Evolutionary conservation across 2,797 vertebrate species (phyloP).

Genomic region (Graptemys geographica): DNA sequence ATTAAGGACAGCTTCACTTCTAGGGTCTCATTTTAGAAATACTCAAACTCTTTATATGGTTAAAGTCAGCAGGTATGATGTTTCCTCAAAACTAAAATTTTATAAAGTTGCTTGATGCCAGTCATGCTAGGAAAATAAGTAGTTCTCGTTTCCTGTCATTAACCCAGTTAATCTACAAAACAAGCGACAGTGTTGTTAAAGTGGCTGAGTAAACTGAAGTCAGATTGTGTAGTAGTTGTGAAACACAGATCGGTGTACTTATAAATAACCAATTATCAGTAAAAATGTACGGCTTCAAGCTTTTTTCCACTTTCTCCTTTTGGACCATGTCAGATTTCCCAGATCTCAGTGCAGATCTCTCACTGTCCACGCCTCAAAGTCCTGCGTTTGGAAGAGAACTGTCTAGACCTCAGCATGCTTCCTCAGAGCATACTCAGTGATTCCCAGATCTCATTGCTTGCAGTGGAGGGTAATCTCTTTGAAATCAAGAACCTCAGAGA

Average conservation of each 20-base stretch:
- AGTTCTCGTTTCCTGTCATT: background rate
- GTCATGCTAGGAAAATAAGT: background rate
- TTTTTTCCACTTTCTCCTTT: background rate
- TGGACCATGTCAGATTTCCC: slow-evolving; percentile 86
- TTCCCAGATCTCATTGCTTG: slow-evolving; percentile 94
- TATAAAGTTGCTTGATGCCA: background rate
- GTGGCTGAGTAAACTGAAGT: background rate
- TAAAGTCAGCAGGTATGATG: background rate
- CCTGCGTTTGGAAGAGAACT: slow-evolving; percentile 97
- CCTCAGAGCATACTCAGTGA: slow-evolving; percentile 90
- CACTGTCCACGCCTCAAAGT: slow-evolving; percentile 94
- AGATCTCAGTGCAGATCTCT: slow-evolving; percentile 89
- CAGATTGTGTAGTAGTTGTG: background rate
- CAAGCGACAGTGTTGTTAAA: background rate
- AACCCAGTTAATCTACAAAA: background rate
- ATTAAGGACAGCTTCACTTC: background rate
- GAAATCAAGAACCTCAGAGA: slow-evolving; percentile 94
- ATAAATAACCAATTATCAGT: background rate
- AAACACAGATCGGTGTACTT: background rate
- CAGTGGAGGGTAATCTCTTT: slow-evolving; percentile 96
- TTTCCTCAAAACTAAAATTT: background rate
- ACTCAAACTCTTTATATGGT: background rate
- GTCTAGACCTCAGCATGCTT: slow-evolving; percentile 92
- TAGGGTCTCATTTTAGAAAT: background rate
- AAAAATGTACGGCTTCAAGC: slow-evolving; percentile 11